These are phyloP conservation scores for Panagrolaimus sp. DNA, from an alignment of 1,140 invertebrate genomes.

Conservation along the genomic window DNA sequence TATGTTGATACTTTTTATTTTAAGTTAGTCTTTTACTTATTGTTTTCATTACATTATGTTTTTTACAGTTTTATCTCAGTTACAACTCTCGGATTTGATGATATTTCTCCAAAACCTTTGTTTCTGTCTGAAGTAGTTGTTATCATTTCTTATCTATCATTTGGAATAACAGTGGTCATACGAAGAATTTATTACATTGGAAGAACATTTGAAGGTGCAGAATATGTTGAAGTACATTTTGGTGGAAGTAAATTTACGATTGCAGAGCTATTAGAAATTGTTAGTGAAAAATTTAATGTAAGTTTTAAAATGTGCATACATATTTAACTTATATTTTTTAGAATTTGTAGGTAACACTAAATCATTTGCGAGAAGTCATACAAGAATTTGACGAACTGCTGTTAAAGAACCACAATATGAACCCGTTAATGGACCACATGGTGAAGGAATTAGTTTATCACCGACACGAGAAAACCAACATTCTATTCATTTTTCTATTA, in stretches of 20 bases:
- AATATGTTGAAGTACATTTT: conserved; percentile 3
- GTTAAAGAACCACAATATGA: not conserved
- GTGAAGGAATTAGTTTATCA: not conserved
- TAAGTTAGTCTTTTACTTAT: not conserved
- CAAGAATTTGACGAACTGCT: conserved; percentile 2
- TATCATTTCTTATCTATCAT: not conserved
- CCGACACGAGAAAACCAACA: not conserved
- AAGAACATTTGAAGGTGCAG: not conserved
- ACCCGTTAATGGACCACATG: not conserved
- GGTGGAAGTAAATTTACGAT: conserved; percentile 6
- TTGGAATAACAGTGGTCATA: not conserved
- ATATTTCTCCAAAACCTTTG: not conserved
- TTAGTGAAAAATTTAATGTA: not conserved
- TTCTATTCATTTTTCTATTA: not conserved
- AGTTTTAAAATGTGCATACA: not conserved
- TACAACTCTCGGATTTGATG: not conserved
- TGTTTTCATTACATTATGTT: not conserved
- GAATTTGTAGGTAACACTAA: not conserved
- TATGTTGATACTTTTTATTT: conserved; percentile 1
- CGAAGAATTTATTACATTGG: conserved; percentile 3
- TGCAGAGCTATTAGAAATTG: conserved; percentile 3
- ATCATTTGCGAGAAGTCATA: not conserved
- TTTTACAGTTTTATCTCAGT: not conserved
- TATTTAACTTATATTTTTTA: too few species aligned
- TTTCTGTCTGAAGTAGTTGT: not conserved